Conservation (phyloP, 2,113 vertebrate species). For the Chlamydotis undulata region DNA sequence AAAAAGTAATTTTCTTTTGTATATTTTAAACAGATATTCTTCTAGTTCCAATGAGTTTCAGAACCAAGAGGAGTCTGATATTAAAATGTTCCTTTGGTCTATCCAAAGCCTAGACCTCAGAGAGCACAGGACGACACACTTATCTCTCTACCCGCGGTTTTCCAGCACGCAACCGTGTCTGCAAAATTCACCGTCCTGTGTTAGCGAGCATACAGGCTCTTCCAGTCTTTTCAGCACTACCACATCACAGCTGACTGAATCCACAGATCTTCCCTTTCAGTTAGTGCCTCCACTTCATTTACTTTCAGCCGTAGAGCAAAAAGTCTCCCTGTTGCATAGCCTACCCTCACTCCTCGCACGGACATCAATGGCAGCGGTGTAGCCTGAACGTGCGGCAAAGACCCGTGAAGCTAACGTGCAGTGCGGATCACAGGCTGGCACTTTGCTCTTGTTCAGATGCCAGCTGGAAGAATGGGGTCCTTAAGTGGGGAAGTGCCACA, state of each 20-base stretch:
- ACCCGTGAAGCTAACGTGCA: fast-evolving
- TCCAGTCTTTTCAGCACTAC: background rate
- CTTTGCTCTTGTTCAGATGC: background rate
- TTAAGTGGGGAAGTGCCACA: background rate
- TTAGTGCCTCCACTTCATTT: background rate
- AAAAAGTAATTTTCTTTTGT: background rate
- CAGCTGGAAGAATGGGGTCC: background rate
- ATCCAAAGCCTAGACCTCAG: background rate
- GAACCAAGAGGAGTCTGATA: background rate
- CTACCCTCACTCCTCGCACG: background rate
- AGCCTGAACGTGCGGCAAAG: background rate
- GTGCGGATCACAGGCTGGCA: background rate
- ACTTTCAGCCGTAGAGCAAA: background rate
- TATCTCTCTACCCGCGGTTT: background rate
- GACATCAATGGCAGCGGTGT: background rate
- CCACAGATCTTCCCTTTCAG: background rate
- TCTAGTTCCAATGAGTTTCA: background rate
- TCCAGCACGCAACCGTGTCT: background rate
- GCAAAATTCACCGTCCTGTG: background rate
- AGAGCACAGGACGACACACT: background rate
- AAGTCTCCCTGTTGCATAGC: background rate
- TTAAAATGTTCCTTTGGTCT: background rate
- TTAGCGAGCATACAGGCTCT: background rate
- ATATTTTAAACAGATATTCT: background rate
- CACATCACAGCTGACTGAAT: background rate